Conservation (phyloP, 2,113 vertebrate species). For the Phaetusa simplex region DNA sequence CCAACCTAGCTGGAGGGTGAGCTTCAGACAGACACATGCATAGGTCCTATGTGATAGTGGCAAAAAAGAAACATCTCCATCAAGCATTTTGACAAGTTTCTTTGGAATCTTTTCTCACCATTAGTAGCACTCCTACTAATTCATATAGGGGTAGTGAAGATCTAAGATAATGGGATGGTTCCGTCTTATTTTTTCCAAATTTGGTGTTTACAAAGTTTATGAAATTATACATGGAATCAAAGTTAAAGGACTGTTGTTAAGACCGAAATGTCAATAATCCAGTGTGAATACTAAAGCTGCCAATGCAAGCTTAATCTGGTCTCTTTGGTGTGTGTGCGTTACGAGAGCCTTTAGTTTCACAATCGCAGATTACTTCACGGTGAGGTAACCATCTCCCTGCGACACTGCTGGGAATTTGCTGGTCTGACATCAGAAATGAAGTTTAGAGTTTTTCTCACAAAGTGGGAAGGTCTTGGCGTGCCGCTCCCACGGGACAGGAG, state of each 20-base stretch:
- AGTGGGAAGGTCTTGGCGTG: background rate
- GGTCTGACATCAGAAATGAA: background rate
- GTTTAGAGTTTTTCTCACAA: background rate
- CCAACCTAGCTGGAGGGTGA: background rate
- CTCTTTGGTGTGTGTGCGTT: background rate
- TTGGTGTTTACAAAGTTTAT: background rate
- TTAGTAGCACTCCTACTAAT: background rate
- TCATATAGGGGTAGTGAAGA: background rate
- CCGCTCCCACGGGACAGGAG: background rate
- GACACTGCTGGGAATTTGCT: background rate
- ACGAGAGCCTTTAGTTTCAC: background rate
- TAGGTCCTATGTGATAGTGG: background rate
- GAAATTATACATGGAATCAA: background rate
- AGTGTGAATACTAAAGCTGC: background rate
- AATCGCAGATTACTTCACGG: background rate
- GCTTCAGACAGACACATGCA: background rate
- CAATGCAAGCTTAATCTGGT: background rate
- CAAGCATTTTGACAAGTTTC: background rate
- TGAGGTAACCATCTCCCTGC: background rate
- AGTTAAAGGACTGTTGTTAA: background rate
- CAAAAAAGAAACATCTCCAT: background rate
- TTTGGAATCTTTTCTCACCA: background rate
- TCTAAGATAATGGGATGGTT: background rate
- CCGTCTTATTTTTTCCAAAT: background rate
- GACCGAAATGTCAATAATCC: background rate